Conservation (phyloP, 2,888 invertebrate genomes). For the Busseola fusca region DNA sequence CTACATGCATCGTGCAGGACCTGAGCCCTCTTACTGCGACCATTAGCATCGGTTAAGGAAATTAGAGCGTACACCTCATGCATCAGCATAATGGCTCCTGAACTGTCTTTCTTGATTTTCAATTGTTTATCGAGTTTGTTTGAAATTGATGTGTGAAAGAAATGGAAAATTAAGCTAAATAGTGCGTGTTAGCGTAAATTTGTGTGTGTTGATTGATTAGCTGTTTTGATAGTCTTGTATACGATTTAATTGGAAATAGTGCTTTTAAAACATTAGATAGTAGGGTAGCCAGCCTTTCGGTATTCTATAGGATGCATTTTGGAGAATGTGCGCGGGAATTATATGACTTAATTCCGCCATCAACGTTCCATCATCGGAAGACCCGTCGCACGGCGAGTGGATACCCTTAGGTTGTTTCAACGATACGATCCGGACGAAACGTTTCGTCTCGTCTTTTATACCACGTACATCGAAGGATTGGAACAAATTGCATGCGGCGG, state of each 20-base stretch:
- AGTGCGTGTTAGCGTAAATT: conserved; percentile 11
- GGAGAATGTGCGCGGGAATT: too few species aligned
- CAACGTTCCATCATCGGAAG: too few species aligned
- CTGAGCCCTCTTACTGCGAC: conserved; percentile 37
- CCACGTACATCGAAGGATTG: too few species aligned
- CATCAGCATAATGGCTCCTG: conserved; percentile 36
- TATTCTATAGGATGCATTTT: too few species aligned
- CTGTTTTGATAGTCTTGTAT: conserved; percentile 14
- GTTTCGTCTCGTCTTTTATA: too few species aligned
- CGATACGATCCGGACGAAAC: too few species aligned
- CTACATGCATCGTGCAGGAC: conserved; percentile 41
- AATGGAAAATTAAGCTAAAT: conserved; percentile 10
- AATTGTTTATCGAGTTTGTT: conserved; percentile 36
- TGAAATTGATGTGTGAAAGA: conserved; percentile 46
- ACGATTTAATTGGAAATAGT: neutral
- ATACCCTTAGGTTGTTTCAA: too few species aligned
- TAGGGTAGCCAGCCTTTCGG: too few species aligned
- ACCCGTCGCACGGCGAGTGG: too few species aligned
- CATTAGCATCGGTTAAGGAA: conserved; percentile 57
- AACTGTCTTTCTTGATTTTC: conserved; percentile 55
- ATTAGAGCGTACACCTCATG: conserved; percentile 56
- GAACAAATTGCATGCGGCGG: too few species aligned
- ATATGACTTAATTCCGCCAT: too few species aligned
- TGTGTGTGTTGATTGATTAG: conserved; percentile 16
- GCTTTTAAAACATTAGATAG: neutral